These are phyloP conservation scores for Hyla sarda DNA, from an alignment of 2,113 vertebrate species.

Conservation along the genomic window DNA sequence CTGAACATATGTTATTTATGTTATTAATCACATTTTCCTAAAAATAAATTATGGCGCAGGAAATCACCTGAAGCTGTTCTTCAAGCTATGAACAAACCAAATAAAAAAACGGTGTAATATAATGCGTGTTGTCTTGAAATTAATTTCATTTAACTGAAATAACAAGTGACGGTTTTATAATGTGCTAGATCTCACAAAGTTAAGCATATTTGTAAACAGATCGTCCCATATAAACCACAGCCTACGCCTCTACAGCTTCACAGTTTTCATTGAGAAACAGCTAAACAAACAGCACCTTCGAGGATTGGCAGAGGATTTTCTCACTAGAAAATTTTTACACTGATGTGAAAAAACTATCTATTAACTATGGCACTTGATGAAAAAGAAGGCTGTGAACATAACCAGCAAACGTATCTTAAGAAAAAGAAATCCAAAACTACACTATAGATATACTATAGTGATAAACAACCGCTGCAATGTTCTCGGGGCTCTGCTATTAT, in stretches of 20 bases:
- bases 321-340: conserved; percentile 19
- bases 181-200: not conserved
- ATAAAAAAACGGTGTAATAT: too few relatives aligned
- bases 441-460: conserved; percentile 35
- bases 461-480: conserved; percentile 4
- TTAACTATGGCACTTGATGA: conserved; percentile 35
- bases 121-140: too few relatives aligned
- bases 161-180: not conserved
- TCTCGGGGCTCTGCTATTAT: conserved; percentile 20
- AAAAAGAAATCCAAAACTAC: conserved; percentile 24
- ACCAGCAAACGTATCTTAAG: conserved; percentile 29
- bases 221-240: conserved; percentile 26
- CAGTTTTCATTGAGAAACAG: conserved; percentile 30
- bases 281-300: conserved; percentile 36
- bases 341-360: conserved; percentile 9
- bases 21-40: too few relatives aligned
- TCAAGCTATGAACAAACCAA: too few relatives aligned
- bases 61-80: too few relatives aligned
- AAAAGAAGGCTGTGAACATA: conserved; percentile 30
- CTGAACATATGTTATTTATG: too few relatives aligned
- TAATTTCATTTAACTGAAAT: not conserved
- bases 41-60: too few relatives aligned
- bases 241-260: conserved; percentile 19
- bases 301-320: conserved; percentile 1
- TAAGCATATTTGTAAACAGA: conserved; percentile 33